Evolutionary conservation across 2,113 vertebrate genomes (phyloP).

Genomic region (Scophthalmus maximus): DNA sequence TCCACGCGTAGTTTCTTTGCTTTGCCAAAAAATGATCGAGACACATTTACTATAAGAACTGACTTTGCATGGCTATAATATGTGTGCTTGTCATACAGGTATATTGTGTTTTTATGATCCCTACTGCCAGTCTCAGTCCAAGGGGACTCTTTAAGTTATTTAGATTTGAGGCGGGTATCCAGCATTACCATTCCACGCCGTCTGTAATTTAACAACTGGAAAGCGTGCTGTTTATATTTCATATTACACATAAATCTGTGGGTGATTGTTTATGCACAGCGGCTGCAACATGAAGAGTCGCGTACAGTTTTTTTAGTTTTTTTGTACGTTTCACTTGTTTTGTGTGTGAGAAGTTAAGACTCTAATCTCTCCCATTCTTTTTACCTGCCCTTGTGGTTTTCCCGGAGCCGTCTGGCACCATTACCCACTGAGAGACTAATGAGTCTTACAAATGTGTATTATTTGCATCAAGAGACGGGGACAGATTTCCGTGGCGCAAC

Average conservation of each 20-base stretch:
- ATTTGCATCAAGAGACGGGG: constrained; percentile 73
- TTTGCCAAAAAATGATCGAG: too few species aligned
- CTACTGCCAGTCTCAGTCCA: not conserved
- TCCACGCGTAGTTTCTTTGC: too few species aligned
- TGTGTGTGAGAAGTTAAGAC: constrained; percentile 32
- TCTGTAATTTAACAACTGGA: constrained; percentile 11
- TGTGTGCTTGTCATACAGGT: constrained; percentile 3
- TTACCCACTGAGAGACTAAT: constrained; percentile 75
- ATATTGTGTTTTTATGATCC: too few species aligned
- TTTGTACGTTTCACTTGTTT: constrained; percentile 6
- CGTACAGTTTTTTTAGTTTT: not conserved
- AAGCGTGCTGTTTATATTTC: constrained; percentile 4
- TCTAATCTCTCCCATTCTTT: constrained; percentile 43
- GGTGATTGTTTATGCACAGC: not conserved
- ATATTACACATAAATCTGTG: constrained; percentile 6
- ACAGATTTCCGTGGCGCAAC: constrained; percentile 46
- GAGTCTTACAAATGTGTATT: constrained; percentile 71
- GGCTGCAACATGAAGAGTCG: not conserved
- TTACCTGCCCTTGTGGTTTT: constrained; percentile 57
- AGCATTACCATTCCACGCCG: not conserved
- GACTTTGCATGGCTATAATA: not conserved
- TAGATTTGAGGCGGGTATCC: too few species aligned
- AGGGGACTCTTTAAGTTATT: constrained; percentile 3
- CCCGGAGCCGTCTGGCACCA: constrained; percentile 54
- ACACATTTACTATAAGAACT: too few species aligned